Evolutionary conservation across 1,140 invertebrate genomes (phyloP).

Genomic region (Papilio helenus): DNA sequence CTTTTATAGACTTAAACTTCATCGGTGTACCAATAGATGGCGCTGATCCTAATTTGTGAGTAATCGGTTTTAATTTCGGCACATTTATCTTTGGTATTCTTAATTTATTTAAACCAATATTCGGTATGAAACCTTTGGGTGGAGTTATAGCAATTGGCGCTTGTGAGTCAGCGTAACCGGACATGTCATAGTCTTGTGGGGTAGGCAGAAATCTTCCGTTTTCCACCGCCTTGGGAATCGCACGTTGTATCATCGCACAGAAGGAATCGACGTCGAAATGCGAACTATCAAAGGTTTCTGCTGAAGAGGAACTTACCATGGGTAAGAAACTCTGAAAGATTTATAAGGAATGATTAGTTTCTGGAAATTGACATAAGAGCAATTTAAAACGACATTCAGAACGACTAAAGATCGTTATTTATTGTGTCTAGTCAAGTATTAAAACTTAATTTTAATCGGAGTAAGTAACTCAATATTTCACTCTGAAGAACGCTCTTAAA

Average conservation of each 20-base stretch:
- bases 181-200: slow-evolving; percentile 57
- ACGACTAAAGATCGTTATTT: no score
- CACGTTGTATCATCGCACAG: slow-evolving; percentile 68
- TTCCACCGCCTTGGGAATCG: slow-evolving; percentile 67
- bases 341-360: slow-evolving; percentile 19
- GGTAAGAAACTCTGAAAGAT: slow-evolving; percentile 45
- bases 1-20: slow-evolving; percentile 49
- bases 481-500: no score
- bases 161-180: slow-evolving; percentile 57
- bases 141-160: slow-evolving; percentile 58
- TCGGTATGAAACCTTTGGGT: slow-evolving; percentile 62
- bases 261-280: slow-evolving; percentile 64
- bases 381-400: no score
- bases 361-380: no score
- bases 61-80: slow-evolving; percentile 54
- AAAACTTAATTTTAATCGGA: no score
- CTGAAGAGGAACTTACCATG: slow-evolving; percentile 44
- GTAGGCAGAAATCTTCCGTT: slow-evolving; percentile 65
- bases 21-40: slow-evolving; percentile 58
- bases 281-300: slow-evolving; percentile 47
- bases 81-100: slow-evolving; percentile 60
- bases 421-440: no score
- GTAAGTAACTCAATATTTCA: no score
- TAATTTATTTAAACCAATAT: slow-evolving; percentile 52
- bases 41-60: slow-evolving; percentile 42